These are phyloP conservation scores for Drosophila albomicans DNA, from an alignment of 1,140 invertebrate species.

Conservation along the genomic window DNA sequence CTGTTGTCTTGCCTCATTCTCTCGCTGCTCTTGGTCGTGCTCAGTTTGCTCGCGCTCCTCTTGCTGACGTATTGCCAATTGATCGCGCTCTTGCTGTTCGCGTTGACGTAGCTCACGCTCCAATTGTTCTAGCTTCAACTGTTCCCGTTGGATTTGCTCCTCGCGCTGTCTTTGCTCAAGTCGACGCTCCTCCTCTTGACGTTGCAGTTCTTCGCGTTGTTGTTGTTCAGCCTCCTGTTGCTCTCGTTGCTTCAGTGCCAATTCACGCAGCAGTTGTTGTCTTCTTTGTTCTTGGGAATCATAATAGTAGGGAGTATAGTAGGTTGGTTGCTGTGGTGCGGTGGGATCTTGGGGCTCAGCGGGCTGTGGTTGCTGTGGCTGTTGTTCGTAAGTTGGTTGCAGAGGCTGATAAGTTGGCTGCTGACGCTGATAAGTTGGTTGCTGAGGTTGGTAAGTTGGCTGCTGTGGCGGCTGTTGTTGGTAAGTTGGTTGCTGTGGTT, in stretches of 20 bases:
- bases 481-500: not conserved
- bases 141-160: conserved; percentile 29
- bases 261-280: conserved; percentile 16
- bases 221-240: conserved; percentile 28
- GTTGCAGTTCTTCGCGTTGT: conserved; percentile 1
- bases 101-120: conserved; percentile 39
- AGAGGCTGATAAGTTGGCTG: no score
- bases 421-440: not conserved
- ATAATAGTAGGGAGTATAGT: conserved; percentile 8
- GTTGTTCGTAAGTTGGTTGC: conserved; percentile 4
- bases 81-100: conserved; percentile 18
- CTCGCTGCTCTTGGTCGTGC: conserved; percentile 4
- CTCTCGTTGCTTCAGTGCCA: conserved; percentile 36
- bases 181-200: conserved; percentile 12
- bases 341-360: conserved; percentile 3
- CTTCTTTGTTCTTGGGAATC: conserved; percentile 23
- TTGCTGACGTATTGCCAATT: conserved; percentile 7
- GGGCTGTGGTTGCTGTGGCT: conserved; percentile 38
- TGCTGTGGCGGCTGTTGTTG: not conserved
- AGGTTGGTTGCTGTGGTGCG: conserved; percentile 10
- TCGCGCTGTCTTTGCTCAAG: conserved; percentile 15
- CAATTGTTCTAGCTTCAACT: conserved; percentile 25
- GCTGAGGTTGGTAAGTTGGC: not conserved
- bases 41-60: conserved; percentile 8
- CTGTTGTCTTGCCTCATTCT: conserved; percentile 12